These are phyloP conservation scores for Excalfactoria chinensis DNA, from an alignment of 2,113 vertebrate species.

Conservation along the genomic window DNA sequence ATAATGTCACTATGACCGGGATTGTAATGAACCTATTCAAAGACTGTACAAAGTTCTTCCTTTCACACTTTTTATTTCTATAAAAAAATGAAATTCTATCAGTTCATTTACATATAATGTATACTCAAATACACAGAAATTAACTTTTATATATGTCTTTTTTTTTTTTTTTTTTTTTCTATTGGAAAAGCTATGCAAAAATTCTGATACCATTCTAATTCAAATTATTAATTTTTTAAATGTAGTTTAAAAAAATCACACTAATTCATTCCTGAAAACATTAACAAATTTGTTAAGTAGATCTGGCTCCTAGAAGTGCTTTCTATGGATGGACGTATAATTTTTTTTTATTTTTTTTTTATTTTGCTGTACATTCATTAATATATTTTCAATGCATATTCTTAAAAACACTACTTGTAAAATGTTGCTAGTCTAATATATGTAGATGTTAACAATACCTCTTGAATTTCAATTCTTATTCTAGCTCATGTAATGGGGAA, in stretches of 20 bases:
- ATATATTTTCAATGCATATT: accelerated
- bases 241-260: neutral
- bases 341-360: neutral
- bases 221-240: neutral
- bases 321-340: neutral
- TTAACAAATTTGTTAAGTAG: neutral
- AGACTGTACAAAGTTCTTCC: neutral
- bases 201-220: neutral
- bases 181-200: neutral
- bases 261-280: neutral
- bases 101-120: neutral
- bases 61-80: neutral
- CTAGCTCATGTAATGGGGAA: neutral
- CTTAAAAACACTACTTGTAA: neutral
- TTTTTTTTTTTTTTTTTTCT: neutral
- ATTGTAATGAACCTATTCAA: neutral
- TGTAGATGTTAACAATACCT: neutral
- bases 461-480: neutral
- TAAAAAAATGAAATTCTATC: neutral
- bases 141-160: neutral
- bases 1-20: neutral
- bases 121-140: neutral
- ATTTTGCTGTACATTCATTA: neutral
- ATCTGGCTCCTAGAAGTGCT: neutral
- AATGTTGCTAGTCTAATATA: neutral